These are phyloP conservation scores for Nipponia nippon DNA, from an alignment of 2,113 vertebrate species.

Conservation along the genomic window DNA sequence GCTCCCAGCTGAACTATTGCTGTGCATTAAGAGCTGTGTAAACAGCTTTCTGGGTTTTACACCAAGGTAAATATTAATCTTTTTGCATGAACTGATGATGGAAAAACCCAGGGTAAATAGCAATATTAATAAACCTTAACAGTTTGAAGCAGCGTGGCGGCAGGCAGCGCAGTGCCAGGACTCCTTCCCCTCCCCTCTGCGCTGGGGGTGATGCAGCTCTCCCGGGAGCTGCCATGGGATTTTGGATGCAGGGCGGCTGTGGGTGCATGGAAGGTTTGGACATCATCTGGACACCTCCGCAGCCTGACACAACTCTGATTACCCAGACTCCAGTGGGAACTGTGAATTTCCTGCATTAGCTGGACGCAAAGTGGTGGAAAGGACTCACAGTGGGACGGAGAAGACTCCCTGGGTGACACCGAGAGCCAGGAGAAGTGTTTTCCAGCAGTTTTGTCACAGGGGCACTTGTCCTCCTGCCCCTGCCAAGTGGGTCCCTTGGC, in stretches of 20 bases:
- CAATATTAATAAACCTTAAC: conserved; percentile 34
- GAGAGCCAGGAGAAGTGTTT: not conserved
- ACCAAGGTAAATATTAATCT: conserved; percentile 59
- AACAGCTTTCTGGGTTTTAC: conserved; percentile 61
- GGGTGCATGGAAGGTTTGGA: not conserved
- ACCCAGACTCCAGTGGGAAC: not conserved
- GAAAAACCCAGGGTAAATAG: conserved; percentile 55
- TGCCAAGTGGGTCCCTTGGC: not conserved
- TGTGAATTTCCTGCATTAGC: not conserved
- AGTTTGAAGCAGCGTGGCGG: not conserved
- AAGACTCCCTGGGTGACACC: not conserved
- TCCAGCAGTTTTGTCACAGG: not conserved
- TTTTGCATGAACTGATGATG: not conserved
- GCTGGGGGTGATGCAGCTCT: not conserved
- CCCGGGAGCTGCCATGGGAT: rapidly evolving
- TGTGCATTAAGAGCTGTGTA: conserved; percentile 33
- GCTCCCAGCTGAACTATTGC: conserved; percentile 15
- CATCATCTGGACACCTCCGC: too few relatives aligned
- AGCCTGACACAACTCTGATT: not conserved
- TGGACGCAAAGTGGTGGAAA: not conserved
- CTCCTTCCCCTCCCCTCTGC: not conserved
- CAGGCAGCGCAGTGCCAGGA: not conserved
- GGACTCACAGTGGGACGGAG: not conserved
- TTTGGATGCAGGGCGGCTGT: not conserved
- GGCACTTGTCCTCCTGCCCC: not conserved